Conservation (phyloP, 2,113 vertebrate genomes). For the Oenanthe oenanthe region DNA sequence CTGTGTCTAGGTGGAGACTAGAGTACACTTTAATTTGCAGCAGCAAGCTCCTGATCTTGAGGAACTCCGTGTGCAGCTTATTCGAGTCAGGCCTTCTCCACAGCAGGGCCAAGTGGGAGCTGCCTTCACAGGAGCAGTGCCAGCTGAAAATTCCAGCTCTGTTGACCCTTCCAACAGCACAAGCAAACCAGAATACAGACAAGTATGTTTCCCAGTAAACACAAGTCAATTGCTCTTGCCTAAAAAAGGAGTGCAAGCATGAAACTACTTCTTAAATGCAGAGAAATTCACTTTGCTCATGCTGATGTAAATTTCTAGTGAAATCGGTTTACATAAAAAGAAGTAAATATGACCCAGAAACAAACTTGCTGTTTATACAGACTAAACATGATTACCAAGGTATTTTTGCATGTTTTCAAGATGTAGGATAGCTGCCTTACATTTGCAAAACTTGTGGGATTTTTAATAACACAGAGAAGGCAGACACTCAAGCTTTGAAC, state of each 20-base stretch:
- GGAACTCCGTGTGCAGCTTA: neutral
- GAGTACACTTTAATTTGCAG: neutral
- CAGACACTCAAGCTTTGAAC: slow-evolving; percentile 40
- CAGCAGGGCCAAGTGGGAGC: neutral
- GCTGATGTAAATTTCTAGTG: neutral
- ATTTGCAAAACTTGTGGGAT: slow-evolving; percentile 60
- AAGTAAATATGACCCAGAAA: neutral
- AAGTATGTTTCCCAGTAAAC: neutral
- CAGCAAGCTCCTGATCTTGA: neutral
- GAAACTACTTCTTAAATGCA: neutral
- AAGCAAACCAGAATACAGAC: neutral
- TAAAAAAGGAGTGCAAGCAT: neutral
- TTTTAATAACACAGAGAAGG: slow-evolving; percentile 23
- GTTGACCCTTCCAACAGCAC: neutral
- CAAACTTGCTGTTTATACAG: neutral
- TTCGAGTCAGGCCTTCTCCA: neutral
- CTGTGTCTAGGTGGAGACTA: neutral
- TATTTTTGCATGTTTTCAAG: neutral
- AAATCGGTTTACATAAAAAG: neutral
- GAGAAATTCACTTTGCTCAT: neutral
- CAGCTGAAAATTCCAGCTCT: neutral
- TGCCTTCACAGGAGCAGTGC: neutral
- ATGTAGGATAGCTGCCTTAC: neutral
- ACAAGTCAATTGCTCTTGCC: neutral
- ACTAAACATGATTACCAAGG: neutral